These are phyloP conservation scores for Synergus laeviventris DNA, from an alignment of 2,888 invertebrate genomes.

Conservation along the genomic window DNA sequence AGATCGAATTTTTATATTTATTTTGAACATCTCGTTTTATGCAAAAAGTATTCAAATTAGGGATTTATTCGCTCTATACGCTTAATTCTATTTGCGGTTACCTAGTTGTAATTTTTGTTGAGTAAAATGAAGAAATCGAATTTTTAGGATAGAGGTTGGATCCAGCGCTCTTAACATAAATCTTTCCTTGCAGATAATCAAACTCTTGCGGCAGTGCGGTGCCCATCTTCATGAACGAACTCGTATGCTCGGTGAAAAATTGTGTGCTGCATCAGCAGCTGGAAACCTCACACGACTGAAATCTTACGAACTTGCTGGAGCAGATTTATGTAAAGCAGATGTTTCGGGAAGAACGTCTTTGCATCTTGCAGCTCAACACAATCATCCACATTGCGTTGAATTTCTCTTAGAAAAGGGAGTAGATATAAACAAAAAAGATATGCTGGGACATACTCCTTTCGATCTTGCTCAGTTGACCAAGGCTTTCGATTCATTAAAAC, in stretches of 20 bases:
- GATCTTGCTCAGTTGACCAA: conserved; percentile 77
- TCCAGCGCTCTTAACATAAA: no score
- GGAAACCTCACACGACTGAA: conserved; percentile 80
- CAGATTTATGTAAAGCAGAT: conserved; percentile 81
- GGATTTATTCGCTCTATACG: no score
- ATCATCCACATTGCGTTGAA: conserved; percentile 76
- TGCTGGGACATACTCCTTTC: conserved; percentile 78
- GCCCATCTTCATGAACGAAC: conserved; percentile 83
- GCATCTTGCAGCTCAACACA: conserved; percentile 83
- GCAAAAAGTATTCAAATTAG: no score
- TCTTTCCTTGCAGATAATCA: conserved; percentile 77
- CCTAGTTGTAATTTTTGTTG: no score
- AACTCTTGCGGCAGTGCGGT: conserved; percentile 84
- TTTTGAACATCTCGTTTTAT: no score
- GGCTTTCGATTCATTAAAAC: conserved; percentile 38
- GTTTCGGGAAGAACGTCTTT: conserved; percentile 82
- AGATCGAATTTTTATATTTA: no score
- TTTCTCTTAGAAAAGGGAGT: conserved; percentile 78
- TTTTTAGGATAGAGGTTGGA: no score
- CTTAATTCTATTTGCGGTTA: no score
- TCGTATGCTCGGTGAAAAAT: conserved; percentile 81
- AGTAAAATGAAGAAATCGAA: no score
- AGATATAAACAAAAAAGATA: conserved; percentile 75
- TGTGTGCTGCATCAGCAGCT: conserved; percentile 82
- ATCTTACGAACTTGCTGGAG: conserved; percentile 83